phyloP scores from a whole-genome alignment of 2,797 vertebrate genomes.

The Channallabes apus region DNA sequence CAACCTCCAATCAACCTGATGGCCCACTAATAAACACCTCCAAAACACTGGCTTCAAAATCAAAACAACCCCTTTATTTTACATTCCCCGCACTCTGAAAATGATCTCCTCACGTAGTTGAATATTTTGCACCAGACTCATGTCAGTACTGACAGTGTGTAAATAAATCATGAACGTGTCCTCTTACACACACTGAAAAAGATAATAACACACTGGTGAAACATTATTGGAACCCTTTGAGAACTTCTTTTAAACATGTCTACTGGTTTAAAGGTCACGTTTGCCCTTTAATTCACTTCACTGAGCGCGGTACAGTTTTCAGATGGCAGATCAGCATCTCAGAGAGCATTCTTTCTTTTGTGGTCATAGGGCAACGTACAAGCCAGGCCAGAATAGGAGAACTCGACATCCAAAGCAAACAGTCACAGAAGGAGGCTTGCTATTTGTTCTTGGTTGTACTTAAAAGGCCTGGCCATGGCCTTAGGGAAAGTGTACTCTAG shows the following conservation, averaged over 20 bases:
- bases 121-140: constrained; percentile 8
- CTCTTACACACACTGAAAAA: constrained; percentile 6
- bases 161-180: constrained; percentile 4
- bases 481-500: constrained; percentile 41
- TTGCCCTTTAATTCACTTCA: constrained; percentile 34
- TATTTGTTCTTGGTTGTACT: constrained; percentile 54
- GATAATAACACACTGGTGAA: constrained; percentile 5
- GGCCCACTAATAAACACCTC: neutral
- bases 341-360: constrained; percentile 28
- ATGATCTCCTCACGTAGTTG: neutral
- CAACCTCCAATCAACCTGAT: too few relatives aligned
- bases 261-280: constrained; percentile 7
- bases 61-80: neutral
- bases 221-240: constrained; percentile 2
- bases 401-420: constrained; percentile 43
- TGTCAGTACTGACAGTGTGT: neutral
- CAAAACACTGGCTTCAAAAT: neutral
- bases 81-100: neutral
- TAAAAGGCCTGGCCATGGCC: constrained; percentile 38
- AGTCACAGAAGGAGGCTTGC: constrained; percentile 35
- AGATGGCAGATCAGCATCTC: constrained; percentile 5
- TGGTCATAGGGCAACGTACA: constrained; percentile 32
- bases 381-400: constrained; percentile 34
- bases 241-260: constrained; percentile 23
- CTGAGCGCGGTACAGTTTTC: neutral